Evolutionary conservation across 2,113 vertebrate genomes (phyloP).

Genomic region (Corythaixoides concolor): DNA sequence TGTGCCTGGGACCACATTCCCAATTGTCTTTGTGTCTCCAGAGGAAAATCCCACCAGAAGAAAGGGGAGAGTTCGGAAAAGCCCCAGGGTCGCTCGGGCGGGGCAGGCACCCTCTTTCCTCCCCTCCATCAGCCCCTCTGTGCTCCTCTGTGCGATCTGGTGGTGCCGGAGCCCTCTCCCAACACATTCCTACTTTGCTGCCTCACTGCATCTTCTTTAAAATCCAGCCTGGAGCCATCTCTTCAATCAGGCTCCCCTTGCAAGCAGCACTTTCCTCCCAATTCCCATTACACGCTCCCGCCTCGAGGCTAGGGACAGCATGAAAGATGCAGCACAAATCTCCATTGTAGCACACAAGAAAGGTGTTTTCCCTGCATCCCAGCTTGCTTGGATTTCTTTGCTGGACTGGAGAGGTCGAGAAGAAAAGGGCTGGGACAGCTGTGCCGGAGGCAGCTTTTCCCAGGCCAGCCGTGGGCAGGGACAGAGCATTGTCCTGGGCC

Average conservation of each 20-base stretch:
- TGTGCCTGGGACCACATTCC: rapidly evolving
- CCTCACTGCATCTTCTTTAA: not conserved
- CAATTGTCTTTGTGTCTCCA: not conserved
- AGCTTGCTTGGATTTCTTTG: not conserved
- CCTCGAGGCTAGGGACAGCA: rapidly evolving
- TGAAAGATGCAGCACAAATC: not conserved
- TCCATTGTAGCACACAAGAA: rapidly evolving
- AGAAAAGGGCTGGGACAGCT: not conserved
- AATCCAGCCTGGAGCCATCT: not conserved
- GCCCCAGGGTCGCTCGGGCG: not conserved
- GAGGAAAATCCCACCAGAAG: not conserved
- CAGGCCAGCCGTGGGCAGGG: not conserved
- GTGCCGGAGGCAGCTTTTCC: not conserved
- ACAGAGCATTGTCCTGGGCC: too few relatives aligned
- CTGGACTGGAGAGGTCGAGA: not conserved
- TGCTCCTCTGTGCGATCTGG: not conserved
- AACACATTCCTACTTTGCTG: not conserved
- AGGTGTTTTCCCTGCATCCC: not conserved
- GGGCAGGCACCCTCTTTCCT: not conserved
- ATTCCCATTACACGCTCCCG: not conserved
- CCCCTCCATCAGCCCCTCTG: rapidly evolving
- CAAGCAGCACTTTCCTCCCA: not conserved
- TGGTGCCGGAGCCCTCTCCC: not conserved
- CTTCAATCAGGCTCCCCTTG: not conserved
- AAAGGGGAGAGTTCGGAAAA: not conserved